phyloP scores from a whole-genome alignment of 2,888 invertebrate genomes.

The Agonopterix arenella region DNA sequence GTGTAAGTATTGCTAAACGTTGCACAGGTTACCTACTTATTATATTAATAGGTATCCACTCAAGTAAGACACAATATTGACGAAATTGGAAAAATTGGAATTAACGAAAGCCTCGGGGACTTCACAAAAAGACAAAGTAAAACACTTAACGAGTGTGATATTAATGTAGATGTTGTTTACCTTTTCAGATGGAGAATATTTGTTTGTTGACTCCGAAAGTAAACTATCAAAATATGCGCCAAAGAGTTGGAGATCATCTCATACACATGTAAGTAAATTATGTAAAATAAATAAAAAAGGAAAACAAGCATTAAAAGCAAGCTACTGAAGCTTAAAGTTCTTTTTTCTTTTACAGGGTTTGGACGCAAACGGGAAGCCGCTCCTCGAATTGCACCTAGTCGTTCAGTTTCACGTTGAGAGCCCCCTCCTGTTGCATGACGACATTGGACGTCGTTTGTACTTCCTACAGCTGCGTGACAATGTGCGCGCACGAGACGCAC shows the following conservation, averaged over 20 bases:
- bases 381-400: conserved; percentile 91
- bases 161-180: conserved; percentile 18
- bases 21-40: too few relatives aligned
- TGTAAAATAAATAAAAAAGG: conserved; percentile 1
- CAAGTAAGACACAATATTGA: too few relatives aligned
- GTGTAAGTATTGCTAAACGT: too few relatives aligned
- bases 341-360: conserved; percentile 79
- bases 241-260: conserved; percentile 96
- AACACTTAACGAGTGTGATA: too few relatives aligned
- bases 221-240: conserved; percentile 98
- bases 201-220: conserved; percentile 96
- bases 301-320: background rate
- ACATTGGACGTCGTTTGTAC: conserved; percentile 94
- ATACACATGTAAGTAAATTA: conserved; percentile 85
- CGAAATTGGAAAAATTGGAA: too few relatives aligned
- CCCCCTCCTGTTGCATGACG: conserved; percentile 92
- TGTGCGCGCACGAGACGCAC: conserved; percentile 80
- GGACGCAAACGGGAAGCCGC: conserved; percentile 93
- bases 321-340: background rate
- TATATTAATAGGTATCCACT: too few relatives aligned
- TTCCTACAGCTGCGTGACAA: conserved; percentile 97
- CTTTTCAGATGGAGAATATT: conserved; percentile 94
- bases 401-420: conserved; percentile 97
- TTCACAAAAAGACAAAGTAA: too few relatives aligned
- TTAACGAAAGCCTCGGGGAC: too few relatives aligned